phyloP scores from a whole-genome alignment of 2,888 invertebrate species.

The Drosophila fulvimacula region DNA sequence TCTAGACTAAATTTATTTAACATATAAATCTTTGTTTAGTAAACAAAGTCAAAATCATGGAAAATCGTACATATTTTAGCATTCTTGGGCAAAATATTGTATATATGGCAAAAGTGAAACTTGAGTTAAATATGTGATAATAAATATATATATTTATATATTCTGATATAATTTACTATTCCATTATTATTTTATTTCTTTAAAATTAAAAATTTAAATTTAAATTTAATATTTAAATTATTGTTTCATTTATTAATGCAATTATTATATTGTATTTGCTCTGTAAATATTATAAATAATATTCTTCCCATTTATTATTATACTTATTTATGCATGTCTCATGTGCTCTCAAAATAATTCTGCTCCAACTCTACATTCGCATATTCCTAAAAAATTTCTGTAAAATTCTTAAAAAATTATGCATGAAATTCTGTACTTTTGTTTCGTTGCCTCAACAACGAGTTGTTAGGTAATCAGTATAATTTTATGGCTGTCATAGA shows the following conservation, averaged over 20 bases:
- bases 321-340: neutral
- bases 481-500: slow-evolving; percentile 32
- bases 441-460: slow-evolving; percentile 23
- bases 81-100: neutral
- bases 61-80: neutral
- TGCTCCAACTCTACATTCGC: neutral
- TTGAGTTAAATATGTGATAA: neutral
- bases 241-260: too few species aligned
- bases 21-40: too few species aligned
- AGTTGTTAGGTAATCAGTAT: neutral
- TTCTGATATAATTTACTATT: too few species aligned
- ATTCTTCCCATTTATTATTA: too few species aligned
- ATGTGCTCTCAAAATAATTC: neutral
- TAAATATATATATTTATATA: too few species aligned
- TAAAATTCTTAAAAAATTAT: neutral
- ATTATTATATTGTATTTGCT: too few species aligned
- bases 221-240: too few species aligned
- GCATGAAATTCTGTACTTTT: neutral
- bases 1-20: too few species aligned
- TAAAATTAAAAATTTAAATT: too few species aligned
- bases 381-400: neutral
- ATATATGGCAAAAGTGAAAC: neutral
- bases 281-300: too few species aligned
- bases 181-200: too few species aligned
- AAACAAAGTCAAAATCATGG: too few species aligned